Evolutionary conservation across 2,888 invertebrate genomes (phyloP).

Genomic region (Palloptera scutellata): DNA sequence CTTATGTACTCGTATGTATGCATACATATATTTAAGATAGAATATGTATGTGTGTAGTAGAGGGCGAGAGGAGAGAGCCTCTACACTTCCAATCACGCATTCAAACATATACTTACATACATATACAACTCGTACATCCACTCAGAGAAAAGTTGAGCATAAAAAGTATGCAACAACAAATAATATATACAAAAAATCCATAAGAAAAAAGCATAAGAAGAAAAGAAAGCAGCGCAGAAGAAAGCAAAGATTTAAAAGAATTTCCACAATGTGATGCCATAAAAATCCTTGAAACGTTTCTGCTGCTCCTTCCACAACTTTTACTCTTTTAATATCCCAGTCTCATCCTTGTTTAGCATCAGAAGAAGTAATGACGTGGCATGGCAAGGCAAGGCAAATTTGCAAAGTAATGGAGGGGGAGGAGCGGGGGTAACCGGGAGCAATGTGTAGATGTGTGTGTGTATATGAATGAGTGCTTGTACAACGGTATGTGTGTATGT

Average conservation of each 20-base stretch:
- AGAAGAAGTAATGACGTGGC: not conserved
- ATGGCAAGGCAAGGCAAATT: no score
- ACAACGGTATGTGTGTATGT: not conserved
- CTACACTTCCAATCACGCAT: not conserved
- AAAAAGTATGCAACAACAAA: conserved; percentile 8
- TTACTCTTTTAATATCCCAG: not conserved
- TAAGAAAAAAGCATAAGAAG: conserved; percentile 20
- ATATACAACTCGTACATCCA: not conserved
- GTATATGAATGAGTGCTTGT: not conserved
- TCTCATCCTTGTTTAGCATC: not conserved
- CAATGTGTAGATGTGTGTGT: not conserved
- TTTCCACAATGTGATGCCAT: conserved; percentile 57
- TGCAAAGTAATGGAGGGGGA: not conserved
- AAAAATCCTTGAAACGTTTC: conserved; percentile 52
- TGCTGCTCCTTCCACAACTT: not conserved
- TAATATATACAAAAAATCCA: not conserved
- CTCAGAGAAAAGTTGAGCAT: not conserved
- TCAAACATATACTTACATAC: not conserved
- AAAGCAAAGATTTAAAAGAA: conserved; percentile 59
- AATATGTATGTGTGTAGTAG: not conserved
- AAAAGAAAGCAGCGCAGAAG: conserved; percentile 33
- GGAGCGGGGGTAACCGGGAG: conserved; percentile 25
- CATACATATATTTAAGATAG: not conserved
- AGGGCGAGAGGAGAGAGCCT: no score
- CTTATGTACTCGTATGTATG: not conserved